phyloP scores from a whole-genome alignment of 2,888 invertebrate genomes.

The Phytoseiulus persimilis region DNA sequence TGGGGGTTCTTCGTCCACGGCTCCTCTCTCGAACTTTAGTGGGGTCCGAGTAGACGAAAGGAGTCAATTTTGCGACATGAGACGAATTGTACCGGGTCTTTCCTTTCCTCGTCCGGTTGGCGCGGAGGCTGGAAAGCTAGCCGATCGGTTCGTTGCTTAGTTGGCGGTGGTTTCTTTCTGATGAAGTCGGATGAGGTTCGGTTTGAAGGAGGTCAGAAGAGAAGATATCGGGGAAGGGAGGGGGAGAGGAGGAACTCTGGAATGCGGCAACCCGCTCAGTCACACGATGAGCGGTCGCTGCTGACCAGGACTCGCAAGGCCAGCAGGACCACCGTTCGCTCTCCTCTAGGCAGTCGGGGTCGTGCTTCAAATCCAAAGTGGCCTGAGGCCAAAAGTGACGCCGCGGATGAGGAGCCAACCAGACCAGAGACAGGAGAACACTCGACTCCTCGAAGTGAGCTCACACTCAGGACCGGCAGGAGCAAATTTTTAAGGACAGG shows the following conservation, averaged over 20 bases:
- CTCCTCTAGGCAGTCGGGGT: background rate
- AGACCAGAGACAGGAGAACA: background rate
- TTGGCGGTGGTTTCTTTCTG: background rate
- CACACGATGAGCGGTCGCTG: background rate
- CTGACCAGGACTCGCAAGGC: background rate
- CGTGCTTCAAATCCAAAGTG: slow-evolving; percentile 5
- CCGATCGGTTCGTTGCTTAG: background rate
- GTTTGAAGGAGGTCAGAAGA: background rate
- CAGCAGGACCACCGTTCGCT: background rate
- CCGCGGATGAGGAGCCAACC: background rate
- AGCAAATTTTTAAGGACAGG: background rate
- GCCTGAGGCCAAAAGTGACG: background rate
- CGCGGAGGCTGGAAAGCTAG: background rate
- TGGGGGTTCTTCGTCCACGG: too few relatives aligned
- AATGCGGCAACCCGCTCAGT: background rate
- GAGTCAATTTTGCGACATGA: background rate
- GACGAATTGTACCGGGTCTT: background rate
- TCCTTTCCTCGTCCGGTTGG: background rate
- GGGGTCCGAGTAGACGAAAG: background rate
- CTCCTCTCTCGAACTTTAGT: background rate
- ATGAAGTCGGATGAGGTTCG: background rate
- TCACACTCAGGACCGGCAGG: background rate
- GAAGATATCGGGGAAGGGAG: background rate
- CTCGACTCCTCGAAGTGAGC: background rate
- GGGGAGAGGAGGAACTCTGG: too few relatives aligned